Evolutionary conservation across 2,888 invertebrate species (phyloP), one percentile per base, ranked within the genome.

Genomic region (Cyclophora punctaria): DNA sequence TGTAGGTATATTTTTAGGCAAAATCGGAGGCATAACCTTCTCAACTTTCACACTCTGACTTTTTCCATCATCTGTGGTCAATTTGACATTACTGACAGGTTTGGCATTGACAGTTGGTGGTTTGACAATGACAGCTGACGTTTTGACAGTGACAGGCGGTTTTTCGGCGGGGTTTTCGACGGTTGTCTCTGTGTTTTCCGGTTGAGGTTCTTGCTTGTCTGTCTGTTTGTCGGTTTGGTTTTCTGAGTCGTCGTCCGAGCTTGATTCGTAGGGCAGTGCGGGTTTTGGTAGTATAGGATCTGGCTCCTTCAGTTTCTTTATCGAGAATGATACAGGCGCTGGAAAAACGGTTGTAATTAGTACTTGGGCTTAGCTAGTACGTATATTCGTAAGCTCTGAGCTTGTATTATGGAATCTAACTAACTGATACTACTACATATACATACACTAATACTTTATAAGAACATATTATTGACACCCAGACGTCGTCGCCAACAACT

Each of bases 261-360:
- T 94, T 33, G 93, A 93, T 66, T 95, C 95, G 62, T 94, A 90
- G 0, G 94, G 94, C 42, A 96, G 69, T 0, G 94, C 93, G 48
- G 93, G 94, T 73, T 93, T 95, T 3, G 93, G 90, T 2, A 92
- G 78, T 2, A 90, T 85, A 0, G 90, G 83, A 46, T 92, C 92
- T 0, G 92, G 92, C 51, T 94, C 96, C 71, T 95, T 95, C 0
- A 92, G 87, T 71, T 96, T 96, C 68, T 94, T 94, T 44, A 96
- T 95, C 0, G 95, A 96, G 75, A 96, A 96, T 52, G 95, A 94
- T 1, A 96, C 95, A 0, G 95, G 93, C 5, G 90, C 93, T 93
- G 77, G 34, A 44, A 53, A 46, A 44, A 20, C 20, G 20, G 20
- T 20, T 20, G 20, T 20, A 20, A 20, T 20, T 20, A 20, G 20